Conservation (phyloP, 1,140 invertebrate species). For the Platyura marginata region DNA sequence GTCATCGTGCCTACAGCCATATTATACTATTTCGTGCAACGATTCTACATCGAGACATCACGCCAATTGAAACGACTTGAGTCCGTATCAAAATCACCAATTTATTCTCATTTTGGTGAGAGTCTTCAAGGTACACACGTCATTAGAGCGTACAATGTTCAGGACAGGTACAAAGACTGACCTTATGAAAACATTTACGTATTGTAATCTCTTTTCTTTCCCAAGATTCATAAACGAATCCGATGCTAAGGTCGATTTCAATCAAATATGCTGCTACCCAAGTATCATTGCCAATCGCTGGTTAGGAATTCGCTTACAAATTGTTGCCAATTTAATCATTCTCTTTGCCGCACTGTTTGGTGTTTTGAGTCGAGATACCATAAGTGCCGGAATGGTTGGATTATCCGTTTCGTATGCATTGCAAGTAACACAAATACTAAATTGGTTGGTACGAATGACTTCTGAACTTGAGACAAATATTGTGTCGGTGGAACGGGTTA, state of each 20-base stretch:
- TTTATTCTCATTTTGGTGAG: constrained; percentile 50
- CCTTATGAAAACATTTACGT: not conserved
- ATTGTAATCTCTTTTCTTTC: not conserved
- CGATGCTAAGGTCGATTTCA: constrained; percentile 33
- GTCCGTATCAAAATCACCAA: constrained; percentile 41
- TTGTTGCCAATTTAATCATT: constrained; percentile 58
- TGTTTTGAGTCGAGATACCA: constrained; percentile 37
- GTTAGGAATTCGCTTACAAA: constrained; percentile 58
- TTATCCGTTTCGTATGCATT: constrained; percentile 62
- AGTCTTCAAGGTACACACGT: constrained; percentile 21
- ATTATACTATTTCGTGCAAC: constrained; percentile 80
- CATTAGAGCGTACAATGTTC: not conserved
- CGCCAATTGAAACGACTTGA: constrained; percentile 86
- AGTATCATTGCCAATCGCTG: constrained; percentile 55
- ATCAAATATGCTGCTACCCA: constrained; percentile 51
- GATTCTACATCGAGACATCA: constrained; percentile 87
- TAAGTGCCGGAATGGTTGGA: constrained; percentile 47
- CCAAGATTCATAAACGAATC: constrained; percentile 1
- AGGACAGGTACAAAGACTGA: not conserved
- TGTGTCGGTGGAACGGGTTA: constrained; percentile 75
- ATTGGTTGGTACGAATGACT: constrained; percentile 72
- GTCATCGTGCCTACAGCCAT: constrained; percentile 70
- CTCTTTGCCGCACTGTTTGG: constrained; percentile 57
- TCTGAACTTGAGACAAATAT: constrained; percentile 84
- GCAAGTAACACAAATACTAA: constrained; percentile 57